A percentile compares a stretch with the other conserved stretches of the same genome.
These are phyloP conservation scores for Stichopus chloronotus DNA, from an alignment of 35 echinoderm and acorn worm species.

Conservation along the genomic window DNA sequence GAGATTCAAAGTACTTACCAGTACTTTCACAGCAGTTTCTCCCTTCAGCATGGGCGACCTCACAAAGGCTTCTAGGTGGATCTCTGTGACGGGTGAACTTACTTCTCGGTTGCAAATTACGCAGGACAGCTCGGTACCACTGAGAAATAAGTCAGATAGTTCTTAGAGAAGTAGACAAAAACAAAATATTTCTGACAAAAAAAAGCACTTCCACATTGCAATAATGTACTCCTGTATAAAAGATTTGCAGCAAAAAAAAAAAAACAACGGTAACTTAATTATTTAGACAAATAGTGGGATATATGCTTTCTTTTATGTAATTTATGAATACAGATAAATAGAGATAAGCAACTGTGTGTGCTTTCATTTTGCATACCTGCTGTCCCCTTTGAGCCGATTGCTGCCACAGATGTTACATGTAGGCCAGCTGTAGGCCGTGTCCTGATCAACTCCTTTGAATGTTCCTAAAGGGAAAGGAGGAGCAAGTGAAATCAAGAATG, in stretches of 20 bases:
- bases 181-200: no score
- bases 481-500: no score
- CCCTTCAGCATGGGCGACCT: background rate
- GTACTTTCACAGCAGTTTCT: background rate
- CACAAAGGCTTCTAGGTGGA: conserved; percentile 4
- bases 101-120: background rate
- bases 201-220: no score
- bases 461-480: background rate
- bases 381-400: conserved; percentile 46
- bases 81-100: background rate
- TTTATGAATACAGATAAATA: no score
- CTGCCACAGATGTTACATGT: conserved; percentile 62
- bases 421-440: conserved; percentile 78
- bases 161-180: background rate
- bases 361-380: background rate
- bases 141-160: background rate
- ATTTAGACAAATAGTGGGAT: no score
- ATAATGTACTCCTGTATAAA: no score
- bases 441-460: conserved; percentile 65
- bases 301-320: no score
- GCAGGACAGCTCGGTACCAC: background rate
- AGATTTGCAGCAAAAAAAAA: no score
- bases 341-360: no score
- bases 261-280: no score
- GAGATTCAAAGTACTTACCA: background rate